Percentiles rank a stretch among this genome's conserved stretches.
phyloP scores from a whole-genome alignment of 2,113 vertebrate genomes.

The Platycercus adscitus region DNA sequence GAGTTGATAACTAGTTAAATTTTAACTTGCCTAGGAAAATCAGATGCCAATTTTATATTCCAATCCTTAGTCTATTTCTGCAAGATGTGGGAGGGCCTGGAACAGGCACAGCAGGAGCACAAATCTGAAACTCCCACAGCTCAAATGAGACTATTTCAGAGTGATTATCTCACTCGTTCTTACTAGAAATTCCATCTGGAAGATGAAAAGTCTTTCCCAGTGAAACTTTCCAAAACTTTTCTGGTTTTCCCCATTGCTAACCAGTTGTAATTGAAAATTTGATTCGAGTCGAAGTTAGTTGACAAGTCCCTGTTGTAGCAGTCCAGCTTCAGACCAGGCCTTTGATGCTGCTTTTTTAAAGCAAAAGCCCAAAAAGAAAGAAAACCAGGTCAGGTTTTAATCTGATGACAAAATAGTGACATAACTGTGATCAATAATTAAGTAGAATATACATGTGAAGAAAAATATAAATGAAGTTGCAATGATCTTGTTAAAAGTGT shows the following conservation, averaged over 20 bases:
- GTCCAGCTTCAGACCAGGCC: not conserved
- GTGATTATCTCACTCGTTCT: not conserved
- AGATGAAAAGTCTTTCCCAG: not conserved
- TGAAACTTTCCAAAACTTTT: not conserved
- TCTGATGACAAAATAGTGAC: not conserved
- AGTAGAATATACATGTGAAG: not conserved
- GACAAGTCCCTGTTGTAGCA: not conserved
- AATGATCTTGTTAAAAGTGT: not conserved
- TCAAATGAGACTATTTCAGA: not conserved
- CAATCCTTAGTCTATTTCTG: slow-evolving; percentile 38
- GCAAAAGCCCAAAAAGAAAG: not conserved
- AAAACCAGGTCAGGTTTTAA: not conserved
- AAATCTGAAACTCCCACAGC: slow-evolving; percentile 37
- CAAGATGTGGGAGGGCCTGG: slow-evolving; percentile 26
- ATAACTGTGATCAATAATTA: not conserved
- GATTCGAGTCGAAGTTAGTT: not conserved
- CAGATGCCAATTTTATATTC: not conserved
- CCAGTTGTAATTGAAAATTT: not conserved
- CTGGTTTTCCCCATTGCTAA: not conserved
- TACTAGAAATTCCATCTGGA: slow-evolving; percentile 36
- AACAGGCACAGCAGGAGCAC: slow-evolving; percentile 43
- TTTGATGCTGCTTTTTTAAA: not conserved
- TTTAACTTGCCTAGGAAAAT: slow-evolving; percentile 5
- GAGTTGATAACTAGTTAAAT: slow-evolving; percentile 7
- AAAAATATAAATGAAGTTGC: not conserved